These are phyloP conservation scores for Theretra japonica DNA, from an alignment of 2,888 invertebrate genomes.

Conservation along the genomic window DNA sequence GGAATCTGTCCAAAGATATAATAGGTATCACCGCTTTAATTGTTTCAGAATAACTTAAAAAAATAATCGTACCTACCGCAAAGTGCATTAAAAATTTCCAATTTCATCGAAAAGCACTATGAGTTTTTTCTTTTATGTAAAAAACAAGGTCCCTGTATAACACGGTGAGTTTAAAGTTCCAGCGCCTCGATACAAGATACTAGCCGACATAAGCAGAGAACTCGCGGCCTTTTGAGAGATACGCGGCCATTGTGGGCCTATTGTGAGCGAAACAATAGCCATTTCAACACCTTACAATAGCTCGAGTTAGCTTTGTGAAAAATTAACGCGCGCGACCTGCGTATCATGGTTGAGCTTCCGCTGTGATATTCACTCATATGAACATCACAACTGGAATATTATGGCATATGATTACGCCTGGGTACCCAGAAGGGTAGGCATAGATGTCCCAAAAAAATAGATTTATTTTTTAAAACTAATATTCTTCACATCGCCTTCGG, in stretches of 20 bases:
- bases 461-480: too few relatives aligned
- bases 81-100: too few relatives aligned
- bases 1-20: too few relatives aligned
- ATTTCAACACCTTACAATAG: slow-evolving; percentile 71
- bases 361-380: background rate
- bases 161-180: background rate
- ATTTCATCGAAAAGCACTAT: too few relatives aligned
- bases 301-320: slow-evolving; percentile 67
- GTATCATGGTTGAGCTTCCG: slow-evolving; percentile 37
- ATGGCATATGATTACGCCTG: background rate
- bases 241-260: slow-evolving; percentile 67
- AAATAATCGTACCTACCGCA: too few relatives aligned
- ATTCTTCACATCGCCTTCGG: too few relatives aligned
- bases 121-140: background rate
- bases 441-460: background rate
- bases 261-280: slow-evolving; percentile 71
- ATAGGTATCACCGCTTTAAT: too few relatives aligned
- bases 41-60: too few relatives aligned
- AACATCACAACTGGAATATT: background rate
- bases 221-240: slow-evolving; percentile 63
- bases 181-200: slow-evolving; percentile 44
- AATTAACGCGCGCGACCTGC: slow-evolving; percentile 66
- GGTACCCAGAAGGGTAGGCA: background rate
- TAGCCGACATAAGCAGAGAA: slow-evolving; percentile 57
- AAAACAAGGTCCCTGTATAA: background rate